phyloP scores from a whole-genome alignment of 1,140 invertebrate genomes.

The Apis laboriosa region DNA sequence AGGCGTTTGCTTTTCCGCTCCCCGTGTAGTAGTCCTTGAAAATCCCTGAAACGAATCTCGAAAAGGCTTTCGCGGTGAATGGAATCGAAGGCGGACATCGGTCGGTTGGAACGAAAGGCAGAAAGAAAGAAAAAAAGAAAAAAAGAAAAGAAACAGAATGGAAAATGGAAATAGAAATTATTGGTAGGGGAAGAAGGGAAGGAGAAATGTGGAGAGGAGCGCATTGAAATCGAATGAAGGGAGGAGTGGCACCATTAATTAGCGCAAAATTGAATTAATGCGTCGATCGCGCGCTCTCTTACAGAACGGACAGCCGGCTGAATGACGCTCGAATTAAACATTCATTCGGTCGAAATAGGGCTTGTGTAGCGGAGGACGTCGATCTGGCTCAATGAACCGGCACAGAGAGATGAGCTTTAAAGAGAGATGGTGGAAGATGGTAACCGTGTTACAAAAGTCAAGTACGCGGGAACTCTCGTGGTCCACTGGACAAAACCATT shows the following conservation, averaged over 20 bases:
- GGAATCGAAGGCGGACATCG: no score
- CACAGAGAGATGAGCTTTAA: not conserved
- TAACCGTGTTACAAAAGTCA: constrained; percentile 64
- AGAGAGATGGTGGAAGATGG: constrained; percentile 20
- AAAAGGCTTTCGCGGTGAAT: no score
- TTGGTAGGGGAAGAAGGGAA: not conserved
- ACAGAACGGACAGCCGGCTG: constrained; percentile 7
- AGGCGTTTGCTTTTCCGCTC: constrained; percentile 25
- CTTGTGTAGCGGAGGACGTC: constrained; percentile 32
- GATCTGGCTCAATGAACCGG: constrained; percentile 42
- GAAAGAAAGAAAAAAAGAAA: not conserved
- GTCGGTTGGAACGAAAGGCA: no score
- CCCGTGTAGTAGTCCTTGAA: constrained; percentile 22
- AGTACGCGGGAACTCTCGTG: constrained; percentile 59
- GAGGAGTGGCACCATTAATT: constrained; percentile 53
- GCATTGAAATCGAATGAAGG: constrained; percentile 50
- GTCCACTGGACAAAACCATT: constrained; percentile 67
- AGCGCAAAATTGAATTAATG: constrained; percentile 62
- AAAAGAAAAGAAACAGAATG: not conserved
- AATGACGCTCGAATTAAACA: constrained; percentile 59
- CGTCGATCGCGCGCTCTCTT: constrained; percentile 35
- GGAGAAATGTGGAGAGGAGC: not conserved
- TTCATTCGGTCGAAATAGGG: constrained; percentile 60
- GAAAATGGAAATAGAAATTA: not conserved
- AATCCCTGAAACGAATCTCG: constrained; percentile 45